Evolutionary conservation across 2,797 vertebrate species (phyloP).

Genomic region (Mormyrus hasselquistii): DNA sequence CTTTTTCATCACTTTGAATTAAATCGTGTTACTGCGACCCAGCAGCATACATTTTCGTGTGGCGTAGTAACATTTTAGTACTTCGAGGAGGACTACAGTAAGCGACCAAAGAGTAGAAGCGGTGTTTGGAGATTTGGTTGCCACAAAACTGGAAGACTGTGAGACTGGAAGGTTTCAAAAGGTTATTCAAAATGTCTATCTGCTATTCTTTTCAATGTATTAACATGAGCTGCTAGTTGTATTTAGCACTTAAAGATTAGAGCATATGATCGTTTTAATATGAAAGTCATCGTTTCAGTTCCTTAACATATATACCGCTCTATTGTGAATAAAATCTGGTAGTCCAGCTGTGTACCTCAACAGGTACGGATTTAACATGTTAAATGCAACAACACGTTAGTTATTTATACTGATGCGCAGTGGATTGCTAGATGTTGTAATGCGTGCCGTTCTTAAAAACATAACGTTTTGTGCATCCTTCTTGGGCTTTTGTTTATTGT

Average conservation of each 20-base stretch:
- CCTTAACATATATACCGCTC: background rate
- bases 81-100: background rate
- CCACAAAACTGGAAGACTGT: background rate
- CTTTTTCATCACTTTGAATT: background rate
- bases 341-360: background rate
- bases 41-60: slow-evolving; percentile 20
- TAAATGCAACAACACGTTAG: background rate
- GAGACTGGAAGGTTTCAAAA: background rate
- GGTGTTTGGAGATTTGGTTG: background rate
- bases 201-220: background rate
- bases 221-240: background rate
- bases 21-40: slow-evolving; percentile 28
- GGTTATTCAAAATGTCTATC: background rate
- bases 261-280: background rate
- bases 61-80: background rate
- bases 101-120: background rate
- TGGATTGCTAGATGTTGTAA: background rate
- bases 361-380: background rate
- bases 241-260: background rate
- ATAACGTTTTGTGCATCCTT: background rate
- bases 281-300: background rate
- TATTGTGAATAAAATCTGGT: background rate
- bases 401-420: background rate
- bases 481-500: background rate
- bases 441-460: background rate